Conservation (phyloP, 2,797 vertebrate species). For the Oryzias sinensis region DNA sequence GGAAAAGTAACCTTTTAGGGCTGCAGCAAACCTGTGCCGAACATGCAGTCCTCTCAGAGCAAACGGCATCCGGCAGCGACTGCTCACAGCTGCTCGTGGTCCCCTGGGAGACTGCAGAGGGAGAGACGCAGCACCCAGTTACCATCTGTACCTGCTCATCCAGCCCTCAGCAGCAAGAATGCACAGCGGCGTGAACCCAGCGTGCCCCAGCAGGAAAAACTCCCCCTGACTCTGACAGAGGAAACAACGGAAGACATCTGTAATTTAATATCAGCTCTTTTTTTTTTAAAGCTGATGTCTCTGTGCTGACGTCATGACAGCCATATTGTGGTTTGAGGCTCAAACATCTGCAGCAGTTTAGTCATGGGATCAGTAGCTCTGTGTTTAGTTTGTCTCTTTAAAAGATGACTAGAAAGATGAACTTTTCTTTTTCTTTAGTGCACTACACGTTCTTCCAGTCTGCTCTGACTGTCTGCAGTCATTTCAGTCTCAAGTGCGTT, state of each 20-base stretch:
- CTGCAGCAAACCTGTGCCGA: no score
- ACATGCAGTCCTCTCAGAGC: no score
- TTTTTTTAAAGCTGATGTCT: neutral
- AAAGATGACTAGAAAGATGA: no score
- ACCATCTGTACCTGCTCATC: conserved; percentile 80
- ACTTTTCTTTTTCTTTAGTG: no score
- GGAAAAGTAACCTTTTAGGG: no score
- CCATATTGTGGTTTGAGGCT: no score
- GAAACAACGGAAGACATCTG: neutral
- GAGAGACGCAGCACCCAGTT: conserved; percentile 65
- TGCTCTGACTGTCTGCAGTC: no score
- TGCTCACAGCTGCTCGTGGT: conserved; percentile 9
- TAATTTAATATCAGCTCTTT: neutral
- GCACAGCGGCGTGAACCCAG: conserved; percentile 62
- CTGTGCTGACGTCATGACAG: neutral
- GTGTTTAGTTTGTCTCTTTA: no score
- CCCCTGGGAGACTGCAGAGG: conserved; percentile 41
- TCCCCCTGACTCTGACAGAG: neutral
- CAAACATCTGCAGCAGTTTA: no score
- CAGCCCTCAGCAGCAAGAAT: conserved; percentile 73
- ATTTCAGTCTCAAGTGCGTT: no score
- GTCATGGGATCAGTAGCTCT: no score
- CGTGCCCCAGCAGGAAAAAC: conserved; percentile 3
- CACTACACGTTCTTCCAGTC: no score
- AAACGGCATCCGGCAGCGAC: neutral